Percentiles rank a stretch among this genome's conserved stretches.
Evolutionary conservation across 1,140 invertebrate species (phyloP).

Genomic region (Drosophila busckii): DNA sequence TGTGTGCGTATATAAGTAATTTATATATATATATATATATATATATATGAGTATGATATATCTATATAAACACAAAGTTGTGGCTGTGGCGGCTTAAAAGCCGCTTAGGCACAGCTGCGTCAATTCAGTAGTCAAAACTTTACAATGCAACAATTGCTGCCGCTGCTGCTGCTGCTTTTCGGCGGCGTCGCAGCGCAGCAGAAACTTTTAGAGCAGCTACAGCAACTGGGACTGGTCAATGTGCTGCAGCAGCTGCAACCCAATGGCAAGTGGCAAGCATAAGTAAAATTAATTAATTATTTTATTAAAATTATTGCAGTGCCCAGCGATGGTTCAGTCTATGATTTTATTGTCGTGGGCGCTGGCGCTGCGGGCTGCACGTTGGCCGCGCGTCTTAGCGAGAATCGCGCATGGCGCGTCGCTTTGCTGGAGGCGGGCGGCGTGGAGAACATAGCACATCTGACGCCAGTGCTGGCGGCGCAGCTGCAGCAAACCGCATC

Average conservation of each 20-base stretch:
- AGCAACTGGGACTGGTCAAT: slow-evolving; percentile 49
- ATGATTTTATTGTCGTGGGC: slow-evolving; percentile 85
- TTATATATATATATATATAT: too few relatives aligned
- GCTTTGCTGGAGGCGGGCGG: slow-evolving; percentile 82
- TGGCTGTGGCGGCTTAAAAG: slow-evolving; percentile 35
- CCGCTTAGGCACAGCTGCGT: not conserved
- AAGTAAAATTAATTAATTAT: too few relatives aligned
- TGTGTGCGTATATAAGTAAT: too few relatives aligned
- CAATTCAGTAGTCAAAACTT: slow-evolving; percentile 9
- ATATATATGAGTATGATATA: too few relatives aligned
- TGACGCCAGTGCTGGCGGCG: slow-evolving; percentile 83
- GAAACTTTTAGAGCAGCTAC: slow-evolving; percentile 38
- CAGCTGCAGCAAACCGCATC: slow-evolving; percentile 81
- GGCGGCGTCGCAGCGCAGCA: not conserved
- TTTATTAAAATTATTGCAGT: too few relatives aligned
- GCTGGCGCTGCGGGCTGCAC: slow-evolving; percentile 87
- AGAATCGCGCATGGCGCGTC: slow-evolving; percentile 82
- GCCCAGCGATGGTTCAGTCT: too few relatives aligned
- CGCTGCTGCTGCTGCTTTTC: slow-evolving; percentile 13
- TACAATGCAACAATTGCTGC: slow-evolving; percentile 3
- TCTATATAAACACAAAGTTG: too few relatives aligned
- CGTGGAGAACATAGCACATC: slow-evolving; percentile 84
- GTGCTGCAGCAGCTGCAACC: slow-evolving; percentile 44
- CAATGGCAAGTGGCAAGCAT: slow-evolving; percentile 79
- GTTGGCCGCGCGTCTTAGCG: slow-evolving; percentile 83